phyloP scores from a whole-genome alignment of 2,888 invertebrate genomes.

The Protonemura montana region DNA sequence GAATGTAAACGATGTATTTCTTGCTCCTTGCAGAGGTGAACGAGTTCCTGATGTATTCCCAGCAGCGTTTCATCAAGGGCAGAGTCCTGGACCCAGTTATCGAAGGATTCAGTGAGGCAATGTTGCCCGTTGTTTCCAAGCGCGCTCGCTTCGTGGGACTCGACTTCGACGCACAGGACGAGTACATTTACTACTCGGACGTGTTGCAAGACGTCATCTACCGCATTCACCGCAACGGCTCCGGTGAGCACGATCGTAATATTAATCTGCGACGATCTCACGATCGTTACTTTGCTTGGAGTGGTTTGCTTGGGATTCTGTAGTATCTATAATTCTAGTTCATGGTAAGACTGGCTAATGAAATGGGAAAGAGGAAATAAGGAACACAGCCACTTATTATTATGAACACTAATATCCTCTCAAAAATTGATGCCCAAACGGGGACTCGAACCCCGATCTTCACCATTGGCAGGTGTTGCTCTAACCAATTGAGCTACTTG shows the following conservation, averaged over 20 bases:
- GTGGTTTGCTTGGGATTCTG: no score
- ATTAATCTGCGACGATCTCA: no score
- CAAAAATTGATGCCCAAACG: no score
- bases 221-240: conserved; percentile 61
- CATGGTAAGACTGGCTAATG: no score
- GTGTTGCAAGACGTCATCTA: conserved; percentile 95
- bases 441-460: no score
- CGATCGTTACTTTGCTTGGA: no score
- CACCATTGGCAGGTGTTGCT: no score
- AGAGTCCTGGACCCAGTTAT: conserved; percentile 87
- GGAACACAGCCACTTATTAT: no score
- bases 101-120: conserved; percentile 93
- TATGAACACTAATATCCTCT: no score
- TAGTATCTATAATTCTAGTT: no score
- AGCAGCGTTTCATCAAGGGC: conserved; percentile 94
- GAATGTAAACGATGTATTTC: neutral
- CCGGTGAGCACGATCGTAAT: conserved; percentile 57
- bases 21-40: conserved; percentile 65
- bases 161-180: conserved; percentile 90
- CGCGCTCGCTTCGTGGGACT: conserved; percentile 93
- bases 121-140: conserved; percentile 90
- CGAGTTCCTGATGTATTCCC: conserved; percentile 94
- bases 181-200: conserved; percentile 96
- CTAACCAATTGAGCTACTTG: no score
- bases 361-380: no score